Evolutionary conservation across 64 coral and sea anemone species (phyloP).

Genomic region (Pocillopora verrucosa): DNA sequence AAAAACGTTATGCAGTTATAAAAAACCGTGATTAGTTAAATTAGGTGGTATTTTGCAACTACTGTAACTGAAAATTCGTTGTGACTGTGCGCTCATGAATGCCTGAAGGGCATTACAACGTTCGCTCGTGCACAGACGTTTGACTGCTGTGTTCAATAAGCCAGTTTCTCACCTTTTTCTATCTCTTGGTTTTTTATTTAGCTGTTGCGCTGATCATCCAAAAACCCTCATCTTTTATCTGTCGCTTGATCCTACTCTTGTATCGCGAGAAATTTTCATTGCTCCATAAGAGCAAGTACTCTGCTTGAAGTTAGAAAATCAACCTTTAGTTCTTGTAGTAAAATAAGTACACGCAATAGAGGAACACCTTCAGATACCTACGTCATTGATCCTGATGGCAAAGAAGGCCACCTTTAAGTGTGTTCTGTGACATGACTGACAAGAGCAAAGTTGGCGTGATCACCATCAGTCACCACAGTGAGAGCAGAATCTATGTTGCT

Average conservation of each 20-base stretch:
- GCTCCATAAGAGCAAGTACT: neutral
- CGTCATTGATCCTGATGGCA: slow-evolving; percentile 27
- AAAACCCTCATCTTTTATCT: neutral
- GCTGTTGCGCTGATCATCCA: slow-evolving; percentile 10
- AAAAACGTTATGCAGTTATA: no score
- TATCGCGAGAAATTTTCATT: neutral
- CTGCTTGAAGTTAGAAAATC: neutral
- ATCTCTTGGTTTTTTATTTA: neutral
- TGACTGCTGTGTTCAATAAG: neutral
- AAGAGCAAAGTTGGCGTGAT: slow-evolving; percentile 41
- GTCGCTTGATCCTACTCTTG: slow-evolving; percentile 5
- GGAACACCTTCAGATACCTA: slow-evolving; percentile 11
- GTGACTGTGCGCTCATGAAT: neutral
- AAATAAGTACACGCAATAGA: neutral
- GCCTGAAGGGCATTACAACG: neutral
- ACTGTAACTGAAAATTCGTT: no score
- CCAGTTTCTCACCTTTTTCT: neutral
- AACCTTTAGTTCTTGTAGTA: neutral
- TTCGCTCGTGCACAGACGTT: neutral
- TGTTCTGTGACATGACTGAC: slow-evolving; percentile 48
- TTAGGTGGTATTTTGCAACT: no score
- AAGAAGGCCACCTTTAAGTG: slow-evolving; percentile 17
- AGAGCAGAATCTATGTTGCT: slow-evolving; percentile 5
- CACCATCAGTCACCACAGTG: slow-evolving; percentile 21
- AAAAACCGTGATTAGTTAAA: no score